Evolutionary conservation across 2,113 vertebrate species (phyloP), one percentile per base, ranked within the genome.

Genomic region (western clawed frog (Xenopus tropicalis)): DNA sequence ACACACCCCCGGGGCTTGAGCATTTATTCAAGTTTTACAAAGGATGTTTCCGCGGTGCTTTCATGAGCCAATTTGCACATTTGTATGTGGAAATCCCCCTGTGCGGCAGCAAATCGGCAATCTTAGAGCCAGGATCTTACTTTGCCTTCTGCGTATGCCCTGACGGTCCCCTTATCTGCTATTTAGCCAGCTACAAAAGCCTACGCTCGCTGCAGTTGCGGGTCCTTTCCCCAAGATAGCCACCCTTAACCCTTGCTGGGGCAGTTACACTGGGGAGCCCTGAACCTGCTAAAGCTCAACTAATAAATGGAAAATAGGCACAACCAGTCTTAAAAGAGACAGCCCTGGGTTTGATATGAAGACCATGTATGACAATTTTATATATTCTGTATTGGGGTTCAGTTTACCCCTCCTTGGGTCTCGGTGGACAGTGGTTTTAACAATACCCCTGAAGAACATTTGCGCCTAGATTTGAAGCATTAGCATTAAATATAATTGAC

Each of bases 151-250:
- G 13, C 14, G 11, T 70, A 29, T 78, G 58, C 37, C 46, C 58
- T 69, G 61, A 43, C 10, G 71, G 69, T 78, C 69, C 24, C 14
- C 48, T 73, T 66, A 65, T 66, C 59, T 82, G 25, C 82, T 13
- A 1, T 11, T 77, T 59, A 68, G 51, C 66, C 56, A 56, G 46
- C 46, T 76, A 64, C 73, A 56, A 65, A 24, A 63, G 62, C 44
- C 66, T 54, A 59, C 54, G 58, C 52, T 67, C 56, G 59, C 70
- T 63, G 43, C 24, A 66, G 29, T 65, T 48, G 71, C 64, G 58
- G 71, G 29, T 51, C 22, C 64, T 37, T 57, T 46, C 66, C 51
- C 71, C 64, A 51, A 16, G 61, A 19, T 54, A 61, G 52, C 71
- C 54, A 13, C 23, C 46, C 25, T 64, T 72, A 66, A 66, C 62